phyloP scores from a whole-genome alignment of 2,797 vertebrate species.

The Leucoraja ocellata region DNA sequence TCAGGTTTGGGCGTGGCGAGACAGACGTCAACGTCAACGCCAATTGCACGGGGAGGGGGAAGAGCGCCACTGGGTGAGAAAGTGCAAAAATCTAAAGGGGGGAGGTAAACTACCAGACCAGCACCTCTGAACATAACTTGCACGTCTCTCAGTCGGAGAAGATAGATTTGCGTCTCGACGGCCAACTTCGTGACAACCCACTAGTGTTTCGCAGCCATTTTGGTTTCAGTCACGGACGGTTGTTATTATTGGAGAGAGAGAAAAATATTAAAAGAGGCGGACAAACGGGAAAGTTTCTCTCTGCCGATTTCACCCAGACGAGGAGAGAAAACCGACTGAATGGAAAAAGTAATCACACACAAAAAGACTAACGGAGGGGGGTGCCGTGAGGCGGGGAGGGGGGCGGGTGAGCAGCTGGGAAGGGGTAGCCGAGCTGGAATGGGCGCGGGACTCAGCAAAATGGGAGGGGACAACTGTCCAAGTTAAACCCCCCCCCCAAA shows the following conservation, averaged over 20 bases:
- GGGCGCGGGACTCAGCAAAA: too few species aligned
- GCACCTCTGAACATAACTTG: not conserved
- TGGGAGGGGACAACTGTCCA: too few species aligned
- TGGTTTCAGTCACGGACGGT: not conserved
- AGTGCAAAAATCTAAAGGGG: not conserved
- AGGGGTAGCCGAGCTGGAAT: too few species aligned
- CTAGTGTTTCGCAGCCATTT: not conserved
- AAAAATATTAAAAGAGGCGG: not conserved
- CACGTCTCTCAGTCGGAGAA: not conserved
- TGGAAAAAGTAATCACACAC: not conserved
- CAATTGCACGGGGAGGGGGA: too few species aligned
- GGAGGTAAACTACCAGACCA: not conserved
- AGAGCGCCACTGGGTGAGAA: not conserved
- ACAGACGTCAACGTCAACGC: too few species aligned
- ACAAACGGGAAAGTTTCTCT: not conserved
- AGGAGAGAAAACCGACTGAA: not conserved
- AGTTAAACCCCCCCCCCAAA: too few species aligned
- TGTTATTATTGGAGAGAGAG: not conserved
- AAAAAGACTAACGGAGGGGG: not conserved
- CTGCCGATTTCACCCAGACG: not conserved
- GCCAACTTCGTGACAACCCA: not conserved
- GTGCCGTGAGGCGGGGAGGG: too few species aligned
- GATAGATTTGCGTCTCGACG: not conserved
- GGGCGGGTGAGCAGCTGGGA: too few species aligned
- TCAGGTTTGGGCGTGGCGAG: too few species aligned